Evolutionary conservation across 2,113 vertebrate species (phyloP).

Genomic region (Propithecus coquereli): DNA sequence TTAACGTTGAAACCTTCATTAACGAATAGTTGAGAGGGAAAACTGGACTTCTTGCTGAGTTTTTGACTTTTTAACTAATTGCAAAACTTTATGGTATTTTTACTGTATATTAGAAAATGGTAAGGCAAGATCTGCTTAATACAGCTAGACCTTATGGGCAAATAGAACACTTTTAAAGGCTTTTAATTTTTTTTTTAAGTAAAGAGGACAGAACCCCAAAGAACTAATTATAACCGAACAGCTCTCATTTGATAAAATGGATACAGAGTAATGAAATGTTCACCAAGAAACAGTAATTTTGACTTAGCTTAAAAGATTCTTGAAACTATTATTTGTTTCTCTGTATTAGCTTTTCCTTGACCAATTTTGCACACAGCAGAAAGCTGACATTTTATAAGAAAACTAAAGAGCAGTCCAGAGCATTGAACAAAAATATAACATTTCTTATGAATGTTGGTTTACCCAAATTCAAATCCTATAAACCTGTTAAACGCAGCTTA

Average conservation of each 20-base stretch:
- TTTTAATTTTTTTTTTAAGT: slow-evolving; percentile 41
- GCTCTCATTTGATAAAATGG: slow-evolving; percentile 51
- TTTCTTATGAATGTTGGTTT: background rate
- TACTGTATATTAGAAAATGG: slow-evolving; percentile 59
- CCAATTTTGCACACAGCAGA: background rate
- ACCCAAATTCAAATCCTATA: background rate
- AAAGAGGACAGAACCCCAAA: background rate
- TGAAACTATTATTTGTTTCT: slow-evolving; percentile 23
- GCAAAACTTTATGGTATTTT: slow-evolving; percentile 59
- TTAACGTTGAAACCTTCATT: slow-evolving; percentile 77
- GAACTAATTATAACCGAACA: slow-evolving; percentile 57
- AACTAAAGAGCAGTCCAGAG: background rate
- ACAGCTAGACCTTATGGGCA: slow-evolving; percentile 59
- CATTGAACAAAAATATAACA: background rate
- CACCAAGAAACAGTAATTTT: slow-evolving; percentile 51
- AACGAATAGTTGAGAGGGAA: slow-evolving; percentile 66
- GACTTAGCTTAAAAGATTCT: slow-evolving; percentile 5
- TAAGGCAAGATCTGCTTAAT: slow-evolving; percentile 23
- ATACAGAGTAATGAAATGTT: slow-evolving; percentile 40
- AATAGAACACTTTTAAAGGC: slow-evolving; percentile 55
- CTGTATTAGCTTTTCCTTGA: background rate
- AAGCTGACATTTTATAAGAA: background rate
- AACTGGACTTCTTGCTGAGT: slow-evolving; percentile 73
- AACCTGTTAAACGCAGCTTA: background rate
- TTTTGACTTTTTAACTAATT: slow-evolving; percentile 69